phyloP scores from a whole-genome alignment of 2,797 vertebrate genomes.

The Perodicticus potto region DNA sequence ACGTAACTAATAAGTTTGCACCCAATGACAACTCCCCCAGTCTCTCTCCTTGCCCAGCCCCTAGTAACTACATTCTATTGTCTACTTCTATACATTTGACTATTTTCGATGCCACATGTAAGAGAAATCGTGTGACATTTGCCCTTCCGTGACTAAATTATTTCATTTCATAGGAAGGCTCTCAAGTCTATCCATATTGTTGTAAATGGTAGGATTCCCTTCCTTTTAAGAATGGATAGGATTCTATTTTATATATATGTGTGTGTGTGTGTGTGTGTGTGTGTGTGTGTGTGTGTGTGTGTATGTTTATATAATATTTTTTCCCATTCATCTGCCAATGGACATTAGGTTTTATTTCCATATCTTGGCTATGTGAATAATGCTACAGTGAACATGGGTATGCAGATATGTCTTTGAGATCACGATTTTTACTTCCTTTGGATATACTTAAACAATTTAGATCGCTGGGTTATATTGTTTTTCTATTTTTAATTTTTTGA shows the following conservation, averaged over 20 bases:
- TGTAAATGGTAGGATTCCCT: not conserved
- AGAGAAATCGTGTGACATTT: not conserved
- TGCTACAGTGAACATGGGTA: not conserved
- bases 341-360: not conserved
- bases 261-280: no score
- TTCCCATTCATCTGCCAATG: not conserved
- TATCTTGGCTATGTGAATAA: not conserved
- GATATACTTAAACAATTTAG: not conserved
- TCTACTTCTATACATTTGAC: not conserved
- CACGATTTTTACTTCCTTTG: not conserved
- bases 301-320: not conserved
- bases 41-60: accelerated
- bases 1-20: not conserved
- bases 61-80: not conserved
- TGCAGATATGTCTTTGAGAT: not conserved
- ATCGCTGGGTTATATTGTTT: not conserved
- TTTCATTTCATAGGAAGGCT: not conserved
- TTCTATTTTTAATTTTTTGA: not conserved
- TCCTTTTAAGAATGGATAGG: no score
- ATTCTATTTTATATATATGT: not conserved
- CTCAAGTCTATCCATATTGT: not conserved
- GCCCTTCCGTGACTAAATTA: not conserved
- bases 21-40: not conserved
- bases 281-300: no score
- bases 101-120: not conserved